Evolutionary conservation across 2,888 invertebrate species (phyloP), one percentile per base, ranked within the genome.

Genomic region (Acrobasis consociella): DNA sequence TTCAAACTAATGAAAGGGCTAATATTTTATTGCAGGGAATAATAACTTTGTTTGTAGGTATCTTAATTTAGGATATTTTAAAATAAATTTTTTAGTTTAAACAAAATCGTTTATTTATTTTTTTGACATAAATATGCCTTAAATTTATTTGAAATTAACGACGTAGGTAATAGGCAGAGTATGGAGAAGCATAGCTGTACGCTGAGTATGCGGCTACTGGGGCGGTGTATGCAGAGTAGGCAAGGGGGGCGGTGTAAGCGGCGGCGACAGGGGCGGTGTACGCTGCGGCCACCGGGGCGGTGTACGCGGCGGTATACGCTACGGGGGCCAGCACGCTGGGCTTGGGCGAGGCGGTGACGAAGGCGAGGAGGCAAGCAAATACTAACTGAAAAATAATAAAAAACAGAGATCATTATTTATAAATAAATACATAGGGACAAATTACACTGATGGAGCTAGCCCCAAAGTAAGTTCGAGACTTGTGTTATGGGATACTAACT

Each of bases 221-320:
- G 38, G 77, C 75, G 42, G 74, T 70, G 69, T 77, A 78, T 17
- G 79, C 73, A 17, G 76, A 75, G 67, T 72, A 71, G 46, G 65
- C 64, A 38, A 82, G 72, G 13, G 82, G 81, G 1, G 86, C 82
- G 62, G 91, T 89, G 66, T 93, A 89, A 63, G 89, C 92, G 65
- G 93, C 82, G 69, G 84, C 83, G 0, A 86, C 73, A 59, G 91
- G 93, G 0, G 80, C 76, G 17, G 77, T 74, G 70, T 80, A 80
- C 42, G 80, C 78, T 0, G 80, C 78, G 1, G 85, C 84, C 9
- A 81, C 69, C 0, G 80, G 80, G 0, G 86, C 81, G 1, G 87
- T 78, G 73, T 83, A 83, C 3, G 83, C 82, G 38, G 72, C 71
- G n/a, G 75, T 69, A 71, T 74, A 73, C 67, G 78, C 78, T 62